Percentiles rank a stretch among this genome's conserved stretches.
phyloP scores from a whole-genome alignment of 2,797 vertebrate genomes.

The Todus mexicanus region DNA sequence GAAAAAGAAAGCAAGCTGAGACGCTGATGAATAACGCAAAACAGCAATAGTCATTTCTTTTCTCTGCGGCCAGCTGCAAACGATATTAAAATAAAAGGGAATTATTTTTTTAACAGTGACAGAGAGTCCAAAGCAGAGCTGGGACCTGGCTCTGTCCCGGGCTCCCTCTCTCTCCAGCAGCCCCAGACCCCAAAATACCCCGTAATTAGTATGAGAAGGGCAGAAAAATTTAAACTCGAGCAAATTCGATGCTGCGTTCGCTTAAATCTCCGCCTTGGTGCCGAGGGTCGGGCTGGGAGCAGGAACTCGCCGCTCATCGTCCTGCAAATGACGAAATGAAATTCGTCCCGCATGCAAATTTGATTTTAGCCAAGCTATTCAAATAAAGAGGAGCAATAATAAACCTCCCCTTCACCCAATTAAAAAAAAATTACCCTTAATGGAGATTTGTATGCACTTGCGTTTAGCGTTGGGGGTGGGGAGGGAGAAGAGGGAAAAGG shows the following conservation, averaged over 20 bases:
- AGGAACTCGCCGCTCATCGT: neutral
- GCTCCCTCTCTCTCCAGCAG: neutral
- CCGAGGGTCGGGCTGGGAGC: neutral
- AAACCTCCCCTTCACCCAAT: slow-evolving; percentile 26
- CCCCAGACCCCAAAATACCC: neutral
- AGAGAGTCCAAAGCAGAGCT: neutral
- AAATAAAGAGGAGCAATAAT: slow-evolving; percentile 8
- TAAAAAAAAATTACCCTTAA: slow-evolving; percentile 2
- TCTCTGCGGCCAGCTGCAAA: neutral
- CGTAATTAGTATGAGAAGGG: accelerated
- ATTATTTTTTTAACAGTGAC: accelerated
- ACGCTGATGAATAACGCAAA: neutral
- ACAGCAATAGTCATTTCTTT: neutral
- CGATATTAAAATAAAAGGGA: neutral
- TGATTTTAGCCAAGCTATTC: neutral
- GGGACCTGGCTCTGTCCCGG: neutral
- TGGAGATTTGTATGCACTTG: neutral
- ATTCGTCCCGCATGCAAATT: neutral
- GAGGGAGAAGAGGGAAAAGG: neutral
- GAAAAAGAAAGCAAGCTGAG: neutral
- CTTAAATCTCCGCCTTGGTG: accelerated
- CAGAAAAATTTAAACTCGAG: neutral
- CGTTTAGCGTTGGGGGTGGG: neutral
- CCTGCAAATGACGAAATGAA: neutral
- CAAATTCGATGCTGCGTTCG: accelerated